Percentiles rank a stretch among this genome's conserved stretches.
Conservation (phyloP, 1,140 invertebrate genomes). For the Apis cerana region DNA sequence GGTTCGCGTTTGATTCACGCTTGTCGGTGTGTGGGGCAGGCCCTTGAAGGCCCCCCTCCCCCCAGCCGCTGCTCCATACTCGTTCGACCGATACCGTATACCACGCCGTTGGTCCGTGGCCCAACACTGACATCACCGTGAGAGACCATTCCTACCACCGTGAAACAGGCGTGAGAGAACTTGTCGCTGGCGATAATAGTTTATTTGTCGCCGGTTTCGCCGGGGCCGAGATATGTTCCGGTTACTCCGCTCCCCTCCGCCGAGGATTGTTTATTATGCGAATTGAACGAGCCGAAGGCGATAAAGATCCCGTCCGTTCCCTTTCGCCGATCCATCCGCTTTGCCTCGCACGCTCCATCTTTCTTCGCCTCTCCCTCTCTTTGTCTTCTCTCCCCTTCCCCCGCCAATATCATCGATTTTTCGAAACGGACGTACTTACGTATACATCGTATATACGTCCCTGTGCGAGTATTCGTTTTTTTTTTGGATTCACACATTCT, state of each 20-base stretch:
- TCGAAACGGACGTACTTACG: too few relatives aligned
- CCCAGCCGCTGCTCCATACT: slow-evolving; percentile 39
- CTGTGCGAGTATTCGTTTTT: too few relatives aligned
- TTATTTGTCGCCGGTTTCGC: slow-evolving; percentile 79
- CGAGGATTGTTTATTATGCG: slow-evolving; percentile 80
- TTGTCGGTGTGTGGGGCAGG: slow-evolving; percentile 72
- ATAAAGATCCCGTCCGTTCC: slow-evolving; percentile 78
- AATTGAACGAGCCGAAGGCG: slow-evolving; percentile 79
- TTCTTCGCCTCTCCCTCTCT: neutral
- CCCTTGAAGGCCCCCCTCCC: slow-evolving; percentile 67
- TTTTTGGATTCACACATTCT: too few relatives aligned
- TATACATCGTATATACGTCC: too few relatives aligned
- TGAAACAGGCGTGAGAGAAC: slow-evolving; percentile 78
- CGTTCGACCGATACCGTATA: slow-evolving; percentile 34
- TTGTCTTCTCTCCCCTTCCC: too few relatives aligned
- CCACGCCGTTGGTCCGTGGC: slow-evolving; percentile 24
- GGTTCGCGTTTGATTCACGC: slow-evolving; percentile 81
- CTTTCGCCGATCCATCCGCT: slow-evolving; percentile 54
- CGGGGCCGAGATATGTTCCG: slow-evolving; percentile 78
- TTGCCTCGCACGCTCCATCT: neutral
- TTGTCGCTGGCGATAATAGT: slow-evolving; percentile 81
- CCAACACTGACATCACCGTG: slow-evolving; percentile 36
- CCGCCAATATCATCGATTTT: too few relatives aligned
- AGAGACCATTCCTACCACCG: slow-evolving; percentile 50
- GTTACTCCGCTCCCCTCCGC: slow-evolving; percentile 73